phyloP scores from a whole-genome alignment of 2,113 vertebrate species.

The Gnathonemus longibarbis region DNA sequence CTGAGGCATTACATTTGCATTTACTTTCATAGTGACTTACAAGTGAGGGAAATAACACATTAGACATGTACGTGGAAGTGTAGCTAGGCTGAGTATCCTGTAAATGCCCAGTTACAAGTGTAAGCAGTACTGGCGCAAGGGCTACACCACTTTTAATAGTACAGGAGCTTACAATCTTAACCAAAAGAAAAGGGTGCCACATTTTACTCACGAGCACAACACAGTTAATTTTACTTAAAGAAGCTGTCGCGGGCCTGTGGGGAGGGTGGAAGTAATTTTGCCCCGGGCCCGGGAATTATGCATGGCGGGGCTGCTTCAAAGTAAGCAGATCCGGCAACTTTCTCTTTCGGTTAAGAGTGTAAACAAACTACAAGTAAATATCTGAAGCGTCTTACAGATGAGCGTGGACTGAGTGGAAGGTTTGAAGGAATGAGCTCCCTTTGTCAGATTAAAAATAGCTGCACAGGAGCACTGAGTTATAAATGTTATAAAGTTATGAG shows the following conservation, averaged over 20 bases:
- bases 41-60: background rate
- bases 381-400: background rate
- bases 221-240: background rate
- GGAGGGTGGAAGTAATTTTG: background rate
- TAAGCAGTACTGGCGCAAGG: background rate
- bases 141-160: too few relatives aligned
- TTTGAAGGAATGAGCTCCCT: background rate
- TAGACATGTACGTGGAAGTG: background rate
- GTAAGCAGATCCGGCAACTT: background rate
- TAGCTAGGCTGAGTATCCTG: background rate
- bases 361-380: background rate
- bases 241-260: background rate
- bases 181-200: background rate
- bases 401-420: background rate
- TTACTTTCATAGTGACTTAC: background rate
- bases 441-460: background rate
- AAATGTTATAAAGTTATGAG: too few relatives aligned
- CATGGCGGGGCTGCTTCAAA: background rate
- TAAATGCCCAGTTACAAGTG: background rate
- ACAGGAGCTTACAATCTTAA: background rate
- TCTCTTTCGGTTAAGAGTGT: background rate
- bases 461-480: background rate
- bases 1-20: background rate
- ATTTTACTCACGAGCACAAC: background rate
- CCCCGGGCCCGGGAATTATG: background rate